phyloP scores from a whole-genome alignment of 2,113 vertebrate genomes.

The Coturnix japonica region DNA sequence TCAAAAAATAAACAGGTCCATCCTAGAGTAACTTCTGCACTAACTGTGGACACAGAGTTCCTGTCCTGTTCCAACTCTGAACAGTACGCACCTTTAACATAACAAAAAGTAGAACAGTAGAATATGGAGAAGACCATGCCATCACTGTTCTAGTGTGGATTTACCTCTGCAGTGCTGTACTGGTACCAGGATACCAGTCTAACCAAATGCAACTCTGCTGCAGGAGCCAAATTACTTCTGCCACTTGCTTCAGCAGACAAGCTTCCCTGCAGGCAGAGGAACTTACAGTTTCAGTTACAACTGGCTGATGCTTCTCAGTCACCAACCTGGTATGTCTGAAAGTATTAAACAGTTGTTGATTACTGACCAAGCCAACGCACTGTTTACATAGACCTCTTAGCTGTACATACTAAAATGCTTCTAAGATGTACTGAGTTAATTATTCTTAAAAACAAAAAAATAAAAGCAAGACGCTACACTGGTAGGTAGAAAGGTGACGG shows the following conservation, averaged over 20 bases:
- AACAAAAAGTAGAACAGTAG: not conserved
- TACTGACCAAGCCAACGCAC: not conserved
- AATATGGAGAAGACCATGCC: accelerated
- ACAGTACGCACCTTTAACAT: not conserved
- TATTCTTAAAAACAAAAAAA: not conserved
- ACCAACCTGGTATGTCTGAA: not conserved
- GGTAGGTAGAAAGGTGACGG: not conserved
- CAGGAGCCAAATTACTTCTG: constrained; percentile 35
- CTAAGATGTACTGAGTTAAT: not conserved
- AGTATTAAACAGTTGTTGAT: not conserved
- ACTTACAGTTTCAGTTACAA: constrained; percentile 49
- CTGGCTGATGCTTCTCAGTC: constrained; percentile 10
- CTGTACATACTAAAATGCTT: not conserved
- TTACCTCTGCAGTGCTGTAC: not conserved
- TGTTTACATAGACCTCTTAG: not conserved
- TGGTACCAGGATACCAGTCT: not conserved
- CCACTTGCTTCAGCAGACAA: constrained; percentile 8
- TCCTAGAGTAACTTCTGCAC: not conserved
- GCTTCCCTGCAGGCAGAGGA: constrained; percentile 34
- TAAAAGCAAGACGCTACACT: not conserved
- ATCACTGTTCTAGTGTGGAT: not conserved
- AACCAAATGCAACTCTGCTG: constrained; percentile 15
- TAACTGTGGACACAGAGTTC: not conserved
- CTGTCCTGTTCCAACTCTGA: not conserved
- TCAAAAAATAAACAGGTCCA: not conserved